Evolutionary conservation across 2,113 vertebrate species (phyloP).

Genomic region (Gasterosteus aculeatus): DNA sequence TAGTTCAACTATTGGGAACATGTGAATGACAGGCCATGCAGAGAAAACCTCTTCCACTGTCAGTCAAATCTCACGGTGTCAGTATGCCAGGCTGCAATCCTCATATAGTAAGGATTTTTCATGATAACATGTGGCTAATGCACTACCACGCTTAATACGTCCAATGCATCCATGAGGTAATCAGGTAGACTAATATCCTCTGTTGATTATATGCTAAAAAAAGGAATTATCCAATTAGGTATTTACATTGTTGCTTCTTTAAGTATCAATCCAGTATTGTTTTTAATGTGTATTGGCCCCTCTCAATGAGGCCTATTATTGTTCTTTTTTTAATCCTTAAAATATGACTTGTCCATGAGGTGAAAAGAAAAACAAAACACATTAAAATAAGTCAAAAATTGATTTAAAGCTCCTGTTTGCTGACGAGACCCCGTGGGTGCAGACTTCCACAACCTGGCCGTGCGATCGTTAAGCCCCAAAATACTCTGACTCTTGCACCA

Average conservation of each 20-base stretch:
- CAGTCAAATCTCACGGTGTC: background rate
- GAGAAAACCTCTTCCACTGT: background rate
- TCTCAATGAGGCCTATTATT: background rate
- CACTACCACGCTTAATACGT: background rate
- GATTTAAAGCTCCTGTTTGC: conserved; percentile 21
- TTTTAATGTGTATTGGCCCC: background rate
- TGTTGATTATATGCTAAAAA: background rate
- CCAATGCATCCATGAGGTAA: background rate
- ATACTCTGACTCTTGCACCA: background rate
- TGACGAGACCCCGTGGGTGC: conserved; percentile 11
- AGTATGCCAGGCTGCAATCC: background rate
- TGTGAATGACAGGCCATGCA: background rate
- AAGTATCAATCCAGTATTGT: background rate
- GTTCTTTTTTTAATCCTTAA: background rate
- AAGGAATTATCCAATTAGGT: background rate
- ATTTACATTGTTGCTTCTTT: background rate
- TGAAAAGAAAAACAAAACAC: background rate
- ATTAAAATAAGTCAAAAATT: background rate
- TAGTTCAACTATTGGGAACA: background rate
- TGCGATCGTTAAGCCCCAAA: conserved; percentile 19
- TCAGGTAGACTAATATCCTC: background rate
- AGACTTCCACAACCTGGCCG: conserved; percentile 2
- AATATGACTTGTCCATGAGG: background rate
- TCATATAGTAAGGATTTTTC: background rate
- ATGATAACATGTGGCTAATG: background rate